Evolutionary conservation across 2,113 vertebrate species (phyloP), one percentile per base, ranked within the genome.

Genomic region (Agapornis roseicollis): DNA sequence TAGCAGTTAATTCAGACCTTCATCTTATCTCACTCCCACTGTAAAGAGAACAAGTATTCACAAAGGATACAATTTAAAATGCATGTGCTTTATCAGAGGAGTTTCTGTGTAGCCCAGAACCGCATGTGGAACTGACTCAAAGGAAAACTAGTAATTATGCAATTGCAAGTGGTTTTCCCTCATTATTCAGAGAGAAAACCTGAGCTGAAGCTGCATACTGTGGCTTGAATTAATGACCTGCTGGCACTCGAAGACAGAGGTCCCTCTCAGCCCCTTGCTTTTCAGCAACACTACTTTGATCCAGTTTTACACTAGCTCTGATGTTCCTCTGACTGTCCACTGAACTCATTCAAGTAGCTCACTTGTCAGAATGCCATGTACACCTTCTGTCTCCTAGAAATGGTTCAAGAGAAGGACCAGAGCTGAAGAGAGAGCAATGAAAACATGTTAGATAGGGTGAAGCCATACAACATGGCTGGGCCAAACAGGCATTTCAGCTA

Each of bases 351-450:
- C 31, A 78, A 90, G 37, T 7, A 46, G 19, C 28, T 65, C 46
- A 81, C 33, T 41, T 15, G 19, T 35, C 31, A 60, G n/a, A 91
- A 85, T 23, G 17, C 13, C 61, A 68, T 0, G 0, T 11, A 13
- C 2, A 56, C 31, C 33, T 58, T 70, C 23, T 53, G 64, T 35
- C 72, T 77, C 44, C 46, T 60, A 93, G 50, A 77, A 66, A 77
- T 15, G 29, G 28, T 1, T 0, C 10, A 63, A 47, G 25, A 61
- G 25, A 47, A 89, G 19, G 8, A 53, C 10, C 41, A 70, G n/a
- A 83, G 63, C 0, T 6, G 4, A 42, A 81, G 25, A 74, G 50
- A 42, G 8, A 3, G 11, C 15, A 3, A 4, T 2, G 2, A 6
- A 84, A 6, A 42, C 33, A 25, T 58, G 13, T 22, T 17, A 31